Evolutionary conservation across 2,797 vertebrate species (phyloP), one percentile per base, ranked within the genome.

Genomic region (Spea hammondii): DNA sequence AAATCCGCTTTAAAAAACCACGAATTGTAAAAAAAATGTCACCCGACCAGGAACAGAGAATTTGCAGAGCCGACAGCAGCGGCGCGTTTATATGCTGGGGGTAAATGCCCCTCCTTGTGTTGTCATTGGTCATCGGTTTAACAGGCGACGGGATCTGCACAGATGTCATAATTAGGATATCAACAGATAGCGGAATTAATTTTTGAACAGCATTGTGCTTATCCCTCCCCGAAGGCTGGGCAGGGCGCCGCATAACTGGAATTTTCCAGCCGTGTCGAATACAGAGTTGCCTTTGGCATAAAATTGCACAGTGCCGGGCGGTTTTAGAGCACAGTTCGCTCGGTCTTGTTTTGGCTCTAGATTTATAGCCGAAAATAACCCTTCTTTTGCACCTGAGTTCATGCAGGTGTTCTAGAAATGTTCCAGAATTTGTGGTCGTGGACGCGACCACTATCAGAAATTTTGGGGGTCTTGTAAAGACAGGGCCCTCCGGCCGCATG

Each of bases 121-220:
- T 69, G 53, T 60, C 53, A 80, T 76, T 80, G 69, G 74, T 49
- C 44, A 64, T 49, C 54, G 68, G 10, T 2, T n/a, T 72, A 77
- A 57, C 69, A 77, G 68, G n/a, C 59, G 45, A 80, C 76, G 51
- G 17, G 65, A 70, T 74, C 47, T 65, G 45, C 57, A 12, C n/a
- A n/a, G 9, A 6, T 80, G 67, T 77, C 60, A 72, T 60, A 72
- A 68, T 79, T 71, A 13, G 60, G 10, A 47, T 54, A 78, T 79
- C 71, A 74, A 53, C 55, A 74, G 70, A 59, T 70, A 49, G 74
- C 48, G 65, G 74, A 76, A 76, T 72, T 66, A 67, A 72, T 64
- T 72, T 80, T 68, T 81, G 79, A 77, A 45, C 69, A 62, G 53
- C 74, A 72, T 81, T 77, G 79, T 81, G 51, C 70, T 81, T 72